Conservation (phyloP, 2,113 vertebrate genomes). For the Dermatemys mawii region DNA sequence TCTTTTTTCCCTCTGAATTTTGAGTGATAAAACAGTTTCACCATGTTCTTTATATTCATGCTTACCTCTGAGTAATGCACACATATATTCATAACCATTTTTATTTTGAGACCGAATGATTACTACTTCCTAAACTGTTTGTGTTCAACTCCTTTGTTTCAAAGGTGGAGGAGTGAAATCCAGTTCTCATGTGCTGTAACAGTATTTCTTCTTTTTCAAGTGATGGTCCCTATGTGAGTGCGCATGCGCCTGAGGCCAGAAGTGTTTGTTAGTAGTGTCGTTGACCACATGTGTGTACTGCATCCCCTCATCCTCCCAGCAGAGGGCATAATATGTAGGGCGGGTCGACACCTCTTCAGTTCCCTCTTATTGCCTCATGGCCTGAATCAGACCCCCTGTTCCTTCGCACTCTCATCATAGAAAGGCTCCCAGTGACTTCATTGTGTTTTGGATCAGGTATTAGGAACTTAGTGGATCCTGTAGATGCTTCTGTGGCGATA, state of each 20-base stretch:
- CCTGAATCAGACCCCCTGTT: no score
- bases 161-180: not conserved
- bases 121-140: constrained; percentile 24
- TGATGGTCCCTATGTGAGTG: not conserved
- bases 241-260: not conserved
- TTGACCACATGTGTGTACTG: not conserved
- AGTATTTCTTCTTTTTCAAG: not conserved
- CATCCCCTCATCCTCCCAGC: not conserved
- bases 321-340: not conserved
- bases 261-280: not conserved
- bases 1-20: constrained; percentile 26
- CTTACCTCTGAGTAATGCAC: not conserved
- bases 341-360: no score
- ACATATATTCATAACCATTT: not conserved
- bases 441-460: not conserved
- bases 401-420: not conserved
- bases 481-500: not conserved
- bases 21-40: not conserved
- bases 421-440: not conserved
- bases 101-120: constrained; percentile 20
- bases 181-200: not conserved
- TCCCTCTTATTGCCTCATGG: no score
- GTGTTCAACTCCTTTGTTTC: not conserved
- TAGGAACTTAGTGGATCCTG: not conserved
- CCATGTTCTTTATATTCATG: not conserved